A percentile compares a stretch with the other conserved stretches of the same genome.
These are phyloP conservation scores for Pseudochromis fuscus DNA, from an alignment of 2,797 vertebrate genomes.

Conservation along the genomic window DNA sequence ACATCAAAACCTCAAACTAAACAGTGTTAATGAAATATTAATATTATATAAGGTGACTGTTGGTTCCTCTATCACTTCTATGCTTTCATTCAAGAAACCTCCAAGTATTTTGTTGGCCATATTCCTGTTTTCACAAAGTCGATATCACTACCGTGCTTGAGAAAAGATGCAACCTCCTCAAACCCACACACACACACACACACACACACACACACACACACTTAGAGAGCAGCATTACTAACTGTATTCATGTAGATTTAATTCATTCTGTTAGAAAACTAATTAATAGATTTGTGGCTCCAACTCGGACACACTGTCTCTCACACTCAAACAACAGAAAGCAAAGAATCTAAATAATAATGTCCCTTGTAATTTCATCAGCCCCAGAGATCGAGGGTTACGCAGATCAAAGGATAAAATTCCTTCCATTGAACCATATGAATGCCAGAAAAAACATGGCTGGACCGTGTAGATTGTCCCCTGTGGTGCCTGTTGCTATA, in stretches of 20 bases:
- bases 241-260: conserved; percentile 28
- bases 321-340: conserved; percentile 32
- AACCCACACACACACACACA: no score
- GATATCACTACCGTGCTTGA: conserved; percentile 35
- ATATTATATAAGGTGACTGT: no score
- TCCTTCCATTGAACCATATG: conserved; percentile 46
- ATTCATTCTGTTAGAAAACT: conserved; percentile 28
- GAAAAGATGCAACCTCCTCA: conserved; percentile 35
- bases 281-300: conserved; percentile 17
- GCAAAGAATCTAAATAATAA: conserved; percentile 19
- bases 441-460: conserved; percentile 68
- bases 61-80: no score
- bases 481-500: conserved; percentile 74
- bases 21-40: no score
- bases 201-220: conserved; percentile 52
- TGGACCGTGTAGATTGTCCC: conserved; percentile 52
- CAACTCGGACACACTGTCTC: not conserved
- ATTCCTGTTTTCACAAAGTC: not conserved
- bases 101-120: no score
- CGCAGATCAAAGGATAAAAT: conserved; percentile 56
- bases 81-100: no score
- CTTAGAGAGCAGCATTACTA: conserved; percentile 23
- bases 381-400: conserved; percentile 36
- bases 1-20: no score
- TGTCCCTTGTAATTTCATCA: conserved; percentile 43